Conservation (phyloP, 2,797 vertebrate species). For the Pangasius djambal region DNA sequence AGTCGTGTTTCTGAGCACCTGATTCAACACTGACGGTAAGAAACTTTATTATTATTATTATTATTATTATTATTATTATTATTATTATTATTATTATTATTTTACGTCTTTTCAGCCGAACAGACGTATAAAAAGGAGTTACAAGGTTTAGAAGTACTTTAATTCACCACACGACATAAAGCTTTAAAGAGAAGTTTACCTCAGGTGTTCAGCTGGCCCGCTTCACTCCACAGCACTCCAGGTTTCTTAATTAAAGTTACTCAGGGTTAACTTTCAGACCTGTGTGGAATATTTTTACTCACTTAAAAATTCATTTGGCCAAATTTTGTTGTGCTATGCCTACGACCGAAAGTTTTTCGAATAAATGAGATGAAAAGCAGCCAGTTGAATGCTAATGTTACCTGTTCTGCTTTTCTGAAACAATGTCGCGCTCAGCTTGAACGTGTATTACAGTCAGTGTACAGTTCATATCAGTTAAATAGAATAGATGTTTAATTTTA, state of each 20-base stretch:
- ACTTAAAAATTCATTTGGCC: not conserved
- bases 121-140: not conserved
- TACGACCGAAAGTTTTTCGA: not conserved
- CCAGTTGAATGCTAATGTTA: not conserved
- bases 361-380: not conserved
- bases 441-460: not conserved
- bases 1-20: conserved; percentile 11
- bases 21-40: conserved; percentile 13
- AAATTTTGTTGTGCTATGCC: not conserved
- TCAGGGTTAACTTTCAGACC: not conserved
- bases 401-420: not conserved
- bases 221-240: not conserved
- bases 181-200: not conserved
- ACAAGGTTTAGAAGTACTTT: not conserved
- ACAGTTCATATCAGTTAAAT: not conserved
- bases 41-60: not conserved
- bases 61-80: not conserved
- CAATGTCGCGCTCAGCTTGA: not conserved
- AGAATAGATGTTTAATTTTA: not conserved
- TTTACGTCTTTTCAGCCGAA: not conserved
- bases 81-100: not conserved
- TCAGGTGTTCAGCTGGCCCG: conserved; percentile 3
- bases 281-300: not conserved
- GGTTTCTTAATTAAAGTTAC: not conserved
- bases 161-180: not conserved